A percentile compares a stretch with the other conserved stretches of the same genome.
phyloP scores from a whole-genome alignment of 2,113 vertebrate species.

The Suricata suricatta region DNA sequence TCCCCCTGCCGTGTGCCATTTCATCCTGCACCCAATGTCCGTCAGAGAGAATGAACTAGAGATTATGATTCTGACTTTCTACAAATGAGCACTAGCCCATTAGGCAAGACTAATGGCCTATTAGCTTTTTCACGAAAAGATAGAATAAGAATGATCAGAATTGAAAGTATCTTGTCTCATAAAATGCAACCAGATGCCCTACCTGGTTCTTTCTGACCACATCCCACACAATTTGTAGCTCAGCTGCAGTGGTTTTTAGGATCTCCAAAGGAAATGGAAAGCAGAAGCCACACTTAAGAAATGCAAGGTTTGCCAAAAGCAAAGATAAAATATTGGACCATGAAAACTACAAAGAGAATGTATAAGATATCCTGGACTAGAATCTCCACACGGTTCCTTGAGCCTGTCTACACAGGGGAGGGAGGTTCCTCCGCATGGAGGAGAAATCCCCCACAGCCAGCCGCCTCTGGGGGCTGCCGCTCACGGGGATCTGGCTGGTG shows the following conservation, averaged over 20 bases:
- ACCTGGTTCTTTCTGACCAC: background rate
- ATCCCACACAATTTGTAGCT: accelerated
- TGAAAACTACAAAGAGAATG: background rate
- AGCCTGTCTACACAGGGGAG: background rate
- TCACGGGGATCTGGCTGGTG: background rate
- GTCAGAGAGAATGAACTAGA: background rate
- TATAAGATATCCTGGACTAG: background rate
- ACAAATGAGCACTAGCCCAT: background rate
- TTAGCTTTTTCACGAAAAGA: background rate
- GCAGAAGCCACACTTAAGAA: background rate
- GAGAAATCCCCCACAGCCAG: accelerated
- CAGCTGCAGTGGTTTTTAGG: background rate
- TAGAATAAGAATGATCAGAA: background rate
- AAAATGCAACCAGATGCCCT: accelerated
- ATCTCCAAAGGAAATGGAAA: background rate
- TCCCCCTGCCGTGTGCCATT: accelerated
- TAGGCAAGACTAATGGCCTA: background rate
- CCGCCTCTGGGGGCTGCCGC: background rate
- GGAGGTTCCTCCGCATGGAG: too few species aligned
- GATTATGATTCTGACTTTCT: background rate
- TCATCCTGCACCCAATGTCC: background rate
- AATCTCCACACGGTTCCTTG: accelerated
- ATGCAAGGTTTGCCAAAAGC: background rate
- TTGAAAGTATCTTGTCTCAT: background rate
- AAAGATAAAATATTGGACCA: background rate